Conservation (phyloP, 2,888 invertebrate genomes). For the Bimastos eiseni region DNA sequence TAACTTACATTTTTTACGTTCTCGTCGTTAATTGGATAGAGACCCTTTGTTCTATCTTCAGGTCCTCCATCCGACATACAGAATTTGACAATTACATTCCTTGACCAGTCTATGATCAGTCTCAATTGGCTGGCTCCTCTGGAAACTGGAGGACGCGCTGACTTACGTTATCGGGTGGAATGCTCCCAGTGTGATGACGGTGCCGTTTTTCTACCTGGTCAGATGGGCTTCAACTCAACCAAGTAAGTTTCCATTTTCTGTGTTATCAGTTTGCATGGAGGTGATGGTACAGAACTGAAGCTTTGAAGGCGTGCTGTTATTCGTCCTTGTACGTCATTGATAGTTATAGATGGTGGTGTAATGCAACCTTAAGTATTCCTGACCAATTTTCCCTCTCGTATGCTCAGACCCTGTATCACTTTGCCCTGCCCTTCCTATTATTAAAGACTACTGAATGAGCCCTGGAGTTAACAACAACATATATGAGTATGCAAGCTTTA, state of each 20-base stretch:
- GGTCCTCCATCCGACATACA: constrained; percentile 91
- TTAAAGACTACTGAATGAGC: neutral
- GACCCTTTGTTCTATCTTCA: constrained; percentile 47
- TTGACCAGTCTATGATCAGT: constrained; percentile 88
- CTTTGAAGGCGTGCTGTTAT: neutral
- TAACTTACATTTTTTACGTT: too few species aligned
- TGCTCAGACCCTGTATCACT: neutral
- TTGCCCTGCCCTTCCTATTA: neutral
- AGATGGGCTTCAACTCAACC: constrained; percentile 84
- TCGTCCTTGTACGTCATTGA: neutral
- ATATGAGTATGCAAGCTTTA: neutral
- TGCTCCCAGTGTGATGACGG: constrained; percentile 78
- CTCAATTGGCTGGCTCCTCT: constrained; percentile 83
- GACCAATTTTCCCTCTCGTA: neutral
- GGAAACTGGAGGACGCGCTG: constrained; percentile 78
- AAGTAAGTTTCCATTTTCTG: constrained; percentile 64
- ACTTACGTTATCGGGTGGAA: constrained; percentile 81
- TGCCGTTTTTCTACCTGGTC: constrained; percentile 70
- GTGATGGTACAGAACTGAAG: neutral
- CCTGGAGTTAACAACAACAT: neutral
- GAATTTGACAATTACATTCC: constrained; percentile 83
- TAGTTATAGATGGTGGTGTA: neutral
- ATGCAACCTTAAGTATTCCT: neutral
- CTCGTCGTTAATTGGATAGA: neutral
- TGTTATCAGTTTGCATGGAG: neutral